Evolutionary conservation across 2,888 invertebrate genomes (phyloP).

Genomic region (Drosophila histrio): DNA sequence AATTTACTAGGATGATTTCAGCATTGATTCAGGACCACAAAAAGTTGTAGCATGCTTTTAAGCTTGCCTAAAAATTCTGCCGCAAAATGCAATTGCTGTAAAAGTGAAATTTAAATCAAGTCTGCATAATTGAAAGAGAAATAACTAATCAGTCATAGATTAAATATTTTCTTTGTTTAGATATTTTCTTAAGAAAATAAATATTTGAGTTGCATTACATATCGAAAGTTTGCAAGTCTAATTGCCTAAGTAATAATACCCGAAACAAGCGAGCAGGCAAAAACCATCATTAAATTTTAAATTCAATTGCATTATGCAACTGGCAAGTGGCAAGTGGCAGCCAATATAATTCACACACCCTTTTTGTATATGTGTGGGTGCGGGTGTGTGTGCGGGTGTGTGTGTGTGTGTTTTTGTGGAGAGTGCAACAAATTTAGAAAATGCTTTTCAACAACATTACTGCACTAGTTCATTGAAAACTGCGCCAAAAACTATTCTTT

Average conservation of each 20-base stretch:
- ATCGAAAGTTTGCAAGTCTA: background rate
- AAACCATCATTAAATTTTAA: slow-evolving; percentile 57
- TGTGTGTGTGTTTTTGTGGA: background rate
- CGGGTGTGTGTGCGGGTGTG: background rate
- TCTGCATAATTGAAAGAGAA: background rate
- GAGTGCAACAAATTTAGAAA: slow-evolving; percentile 53
- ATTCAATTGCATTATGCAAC: slow-evolving; percentile 71
- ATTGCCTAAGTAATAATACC: background rate
- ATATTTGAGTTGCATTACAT: background rate
- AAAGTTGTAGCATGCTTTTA: background rate
- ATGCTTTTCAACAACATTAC: slow-evolving; percentile 51
- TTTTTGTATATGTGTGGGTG: background rate
- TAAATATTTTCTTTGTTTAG: background rate
- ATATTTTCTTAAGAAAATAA: background rate
- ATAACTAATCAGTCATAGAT: background rate
- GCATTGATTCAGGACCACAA: background rate
- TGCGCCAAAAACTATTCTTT: slow-evolving; percentile 75
- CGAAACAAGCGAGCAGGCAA: slow-evolving; percentile 1
- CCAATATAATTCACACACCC: slow-evolving; percentile 1
- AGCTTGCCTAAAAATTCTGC: background rate
- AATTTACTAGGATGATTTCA: background rate
- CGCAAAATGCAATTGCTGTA: background rate
- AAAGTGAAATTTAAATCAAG: background rate
- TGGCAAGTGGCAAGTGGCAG: slow-evolving; percentile 9
- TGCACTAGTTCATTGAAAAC: slow-evolving; percentile 60